phyloP scores from a whole-genome alignment of 2,888 invertebrate species.

The Meiosimyza decipiens region DNA sequence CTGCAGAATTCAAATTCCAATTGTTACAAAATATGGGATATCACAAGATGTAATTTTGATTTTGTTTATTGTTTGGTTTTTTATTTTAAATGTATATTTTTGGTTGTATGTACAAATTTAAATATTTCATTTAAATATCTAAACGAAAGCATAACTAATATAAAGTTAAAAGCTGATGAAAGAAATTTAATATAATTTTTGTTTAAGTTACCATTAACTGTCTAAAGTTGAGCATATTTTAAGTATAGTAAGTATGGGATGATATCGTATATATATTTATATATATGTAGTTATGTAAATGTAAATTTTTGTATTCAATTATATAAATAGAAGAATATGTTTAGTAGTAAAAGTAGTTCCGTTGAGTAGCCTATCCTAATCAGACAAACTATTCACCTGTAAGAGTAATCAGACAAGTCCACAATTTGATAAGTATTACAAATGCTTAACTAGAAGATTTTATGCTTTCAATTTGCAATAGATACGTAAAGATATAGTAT shows the following conservation, averaged over 20 bases:
- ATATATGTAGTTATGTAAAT: slow-evolving; percentile 24
- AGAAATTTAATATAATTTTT: neutral
- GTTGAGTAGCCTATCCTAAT: slow-evolving; percentile 44
- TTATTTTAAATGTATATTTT: slow-evolving; percentile 41
- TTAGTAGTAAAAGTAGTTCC: slow-evolving; percentile 7
- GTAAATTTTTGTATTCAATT: neutral
- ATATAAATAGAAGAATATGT: slow-evolving; percentile 13
- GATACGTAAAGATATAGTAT: neutral
- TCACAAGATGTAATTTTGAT: slow-evolving; percentile 65
- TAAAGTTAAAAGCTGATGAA: slow-evolving; percentile 5
- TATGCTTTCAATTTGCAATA: neutral
- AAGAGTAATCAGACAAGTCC: slow-evolving; percentile 47
- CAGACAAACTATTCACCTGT: slow-evolving; percentile 58
- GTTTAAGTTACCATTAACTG: too few species aligned
- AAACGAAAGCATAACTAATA: neutral
- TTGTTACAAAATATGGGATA: slow-evolving; percentile 50
- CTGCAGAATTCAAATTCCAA: slow-evolving; percentile 33
- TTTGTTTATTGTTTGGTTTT: slow-evolving; percentile 64
- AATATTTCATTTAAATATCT: slow-evolving; percentile 11
- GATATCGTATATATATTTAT: slow-evolving; percentile 24
- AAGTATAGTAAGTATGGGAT: neutral
- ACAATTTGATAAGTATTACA: slow-evolving; percentile 18
- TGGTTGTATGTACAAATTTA: slow-evolving; percentile 20
- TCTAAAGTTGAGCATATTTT: neutral
- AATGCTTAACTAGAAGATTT: neutral